phyloP scores from a whole-genome alignment of 2,797 vertebrate species.

The Cephalopachus bancanus region DNA sequence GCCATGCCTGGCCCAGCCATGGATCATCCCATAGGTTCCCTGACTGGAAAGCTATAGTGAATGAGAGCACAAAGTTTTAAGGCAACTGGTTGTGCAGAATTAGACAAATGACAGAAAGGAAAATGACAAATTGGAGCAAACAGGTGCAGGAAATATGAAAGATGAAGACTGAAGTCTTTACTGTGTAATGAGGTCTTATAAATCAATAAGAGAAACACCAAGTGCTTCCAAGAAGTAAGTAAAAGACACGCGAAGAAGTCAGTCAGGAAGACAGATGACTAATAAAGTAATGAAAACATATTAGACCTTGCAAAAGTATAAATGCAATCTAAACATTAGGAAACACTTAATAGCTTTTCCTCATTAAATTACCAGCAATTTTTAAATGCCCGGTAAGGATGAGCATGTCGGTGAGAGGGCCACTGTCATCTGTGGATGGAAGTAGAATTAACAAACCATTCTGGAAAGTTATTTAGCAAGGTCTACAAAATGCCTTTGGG shows the following conservation, averaged over 20 bases:
- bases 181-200: constrained; percentile 60
- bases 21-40: background rate
- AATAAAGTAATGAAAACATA: constrained; percentile 50
- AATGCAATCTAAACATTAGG: constrained; percentile 30
- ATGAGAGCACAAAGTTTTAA: constrained; percentile 18
- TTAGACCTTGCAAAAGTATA: constrained; percentile 38
- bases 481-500: constrained; percentile 20
- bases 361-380: background rate
- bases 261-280: constrained; percentile 62
- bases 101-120: constrained; percentile 21
- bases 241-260: constrained; percentile 5
- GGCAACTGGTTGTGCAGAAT: constrained; percentile 15
- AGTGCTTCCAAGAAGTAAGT: constrained; percentile 44
- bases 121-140: constrained; percentile 60
- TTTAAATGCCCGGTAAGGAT: background rate
- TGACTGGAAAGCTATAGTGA: background rate
- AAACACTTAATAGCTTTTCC: background rate
- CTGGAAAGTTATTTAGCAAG: constrained; percentile 26
- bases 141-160: constrained; percentile 46
- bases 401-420: background rate
- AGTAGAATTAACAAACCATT: background rate
- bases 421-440: background rate
- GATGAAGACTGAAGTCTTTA: constrained; percentile 71
- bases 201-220: constrained; percentile 66
- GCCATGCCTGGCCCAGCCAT: background rate